Base-by-base conservation (phyloP, 2,113 vertebrate genomes). In the Piprites chloris region DNA sequence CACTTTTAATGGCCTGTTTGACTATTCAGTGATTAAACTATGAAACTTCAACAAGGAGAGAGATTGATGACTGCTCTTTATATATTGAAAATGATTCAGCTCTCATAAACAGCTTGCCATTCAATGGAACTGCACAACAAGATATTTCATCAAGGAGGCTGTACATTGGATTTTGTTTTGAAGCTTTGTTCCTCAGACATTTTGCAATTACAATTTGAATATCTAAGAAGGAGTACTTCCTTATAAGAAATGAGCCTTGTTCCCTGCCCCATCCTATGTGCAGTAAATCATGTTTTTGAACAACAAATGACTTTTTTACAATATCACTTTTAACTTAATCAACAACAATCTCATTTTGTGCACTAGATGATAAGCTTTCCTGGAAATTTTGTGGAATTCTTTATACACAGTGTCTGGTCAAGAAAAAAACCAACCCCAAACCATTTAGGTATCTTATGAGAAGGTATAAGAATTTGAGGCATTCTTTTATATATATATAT, bases 21-120 rank as follows among this genome's bases (percentile, higher is more conserved):
- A 96, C 97, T 94, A 96, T 83, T 89, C 52, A 71, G 49, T 75
- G 23, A 66, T 97, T 91, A 90, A 88, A 90, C n/a, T 77, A 76
- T 14, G 27, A 92, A 88, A 81, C 19, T 86, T 95, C 81, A 85
- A 24, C 12, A 56, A 72, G 82, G 14, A 61, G 26, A 39, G 44
- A 5, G 1, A 75, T 4, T 71, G 89, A 65, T 87, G 52, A 78
- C n/a, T 74, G 32, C 33, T 87, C 50, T 65, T 58, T 67, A 53
- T 74, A 6, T 61, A 63, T 50, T 76, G 65, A 90, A 95, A 92
- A 85, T 67, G 0, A 74, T 84, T 82, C 17, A 9, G 3, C 84
- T 82, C 41, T 84, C 12, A 47, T 56, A 69, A 84, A 62, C 15
- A 89, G 6, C 28, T 93, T 93, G 30, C 33, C 24, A 30, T 72